Evolutionary conservation across 2,888 invertebrate species (phyloP).

Genomic region (Sphaeridia pumilis): DNA sequence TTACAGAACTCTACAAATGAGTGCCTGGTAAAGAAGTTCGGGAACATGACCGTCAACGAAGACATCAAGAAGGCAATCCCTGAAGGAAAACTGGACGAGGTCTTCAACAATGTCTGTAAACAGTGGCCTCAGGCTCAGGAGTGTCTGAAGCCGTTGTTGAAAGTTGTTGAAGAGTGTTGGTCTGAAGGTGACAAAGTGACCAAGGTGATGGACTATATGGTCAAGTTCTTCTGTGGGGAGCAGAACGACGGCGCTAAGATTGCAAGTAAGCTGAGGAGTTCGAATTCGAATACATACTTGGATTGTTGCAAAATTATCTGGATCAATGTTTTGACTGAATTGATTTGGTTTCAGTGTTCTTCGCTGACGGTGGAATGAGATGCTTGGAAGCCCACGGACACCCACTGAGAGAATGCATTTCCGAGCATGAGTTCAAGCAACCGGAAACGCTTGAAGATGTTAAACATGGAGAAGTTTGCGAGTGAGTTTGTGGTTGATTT

Average conservation of each 20-base stretch:
- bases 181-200: conserved; percentile 28
- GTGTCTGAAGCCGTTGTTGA: conserved; percentile 23
- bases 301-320: no score
- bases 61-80: conserved; percentile 33
- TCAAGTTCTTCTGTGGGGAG: conserved; percentile 33
- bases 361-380: conserved; percentile 29
- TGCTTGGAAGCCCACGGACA: conserved; percentile 30
- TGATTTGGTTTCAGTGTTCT: conserved; percentile 22
- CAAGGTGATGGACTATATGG: conserved; percentile 25
- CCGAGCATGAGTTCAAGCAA: conserved; percentile 8
- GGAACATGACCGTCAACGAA: conserved; percentile 20
- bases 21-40: conserved; percentile 28
- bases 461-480: conserved; percentile 22
- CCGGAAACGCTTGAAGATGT: background rate
- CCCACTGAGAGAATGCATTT: conserved; percentile 26
- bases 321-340: background rate
- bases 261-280: conserved; percentile 25
- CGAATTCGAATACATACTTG: background rate
- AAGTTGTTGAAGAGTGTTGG: conserved; percentile 33
- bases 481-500: conserved; percentile 7
- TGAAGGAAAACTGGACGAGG: conserved; percentile 31
- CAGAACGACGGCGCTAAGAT: conserved; percentile 32
- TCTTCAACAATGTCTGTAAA: conserved; percentile 28
- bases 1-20: conserved; percentile 18
- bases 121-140: conserved; percentile 31